Evolutionary conservation across 2,888 invertebrate genomes (phyloP).

Genomic region (Oxycera nigricornis): DNA sequence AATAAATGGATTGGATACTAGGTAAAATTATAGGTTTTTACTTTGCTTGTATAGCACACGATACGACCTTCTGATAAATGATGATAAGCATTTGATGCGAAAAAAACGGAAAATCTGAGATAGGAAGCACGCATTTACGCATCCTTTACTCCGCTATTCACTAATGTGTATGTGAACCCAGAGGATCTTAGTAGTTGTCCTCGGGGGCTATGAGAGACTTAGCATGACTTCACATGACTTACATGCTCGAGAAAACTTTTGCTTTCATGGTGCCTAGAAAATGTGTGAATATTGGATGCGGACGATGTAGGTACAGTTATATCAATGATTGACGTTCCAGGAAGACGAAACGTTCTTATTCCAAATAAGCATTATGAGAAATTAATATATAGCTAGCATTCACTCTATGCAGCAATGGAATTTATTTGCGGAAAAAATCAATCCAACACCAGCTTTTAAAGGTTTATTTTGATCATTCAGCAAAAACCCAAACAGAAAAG

Average conservation of each 20-base stretch:
- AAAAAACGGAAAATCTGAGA: conserved; percentile 8
- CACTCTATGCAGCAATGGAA: too few species aligned
- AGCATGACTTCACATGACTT: conserved; percentile 28
- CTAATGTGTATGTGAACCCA: background rate
- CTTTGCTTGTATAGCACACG: background rate
- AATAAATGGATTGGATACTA: background rate
- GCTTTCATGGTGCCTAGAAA: too few species aligned
- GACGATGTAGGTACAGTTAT: too few species aligned
- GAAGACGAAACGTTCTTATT: too few species aligned
- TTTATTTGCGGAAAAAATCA: too few species aligned
- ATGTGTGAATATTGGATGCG: too few species aligned
- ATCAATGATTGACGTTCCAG: too few species aligned
- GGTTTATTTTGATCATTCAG: too few species aligned
- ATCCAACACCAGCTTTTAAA: too few species aligned
- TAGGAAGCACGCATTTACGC: conserved; percentile 35
- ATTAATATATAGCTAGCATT: too few species aligned
- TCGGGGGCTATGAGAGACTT: conserved; percentile 9
- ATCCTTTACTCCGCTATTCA: conserved; percentile 11
- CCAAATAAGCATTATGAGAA: too few species aligned
- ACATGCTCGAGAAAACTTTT: conserved; percentile 10
- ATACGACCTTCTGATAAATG: conserved; percentile 2
- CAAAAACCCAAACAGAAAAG: too few species aligned
- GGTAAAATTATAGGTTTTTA: background rate
- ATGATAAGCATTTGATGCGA: background rate
- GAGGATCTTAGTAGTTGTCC: conserved; percentile 13